Conservation (phyloP, 2,113 vertebrate genomes). For the Urocynchramus pylzowi region DNA sequence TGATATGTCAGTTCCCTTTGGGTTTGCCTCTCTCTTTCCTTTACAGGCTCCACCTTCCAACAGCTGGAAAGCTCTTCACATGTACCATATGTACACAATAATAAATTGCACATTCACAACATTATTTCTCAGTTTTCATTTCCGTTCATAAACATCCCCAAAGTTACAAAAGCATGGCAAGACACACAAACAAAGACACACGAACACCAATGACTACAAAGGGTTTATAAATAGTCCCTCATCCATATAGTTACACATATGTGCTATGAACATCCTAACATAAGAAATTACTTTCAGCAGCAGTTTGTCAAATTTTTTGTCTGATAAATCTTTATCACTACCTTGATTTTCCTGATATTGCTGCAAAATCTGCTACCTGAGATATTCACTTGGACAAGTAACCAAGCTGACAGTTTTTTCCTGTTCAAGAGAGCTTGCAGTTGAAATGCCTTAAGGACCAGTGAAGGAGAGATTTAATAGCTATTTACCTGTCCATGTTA, state of each 20-base stretch:
- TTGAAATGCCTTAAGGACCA: background rate
- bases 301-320: background rate
- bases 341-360: background rate
- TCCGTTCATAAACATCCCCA: background rate
- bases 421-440: background rate
- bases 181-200: background rate
- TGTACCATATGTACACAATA: background rate
- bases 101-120: background rate
- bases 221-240: background rate
- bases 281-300: background rate
- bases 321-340: background rate
- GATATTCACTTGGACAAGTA: background rate
- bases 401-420: background rate
- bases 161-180: background rate
- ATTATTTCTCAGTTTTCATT: background rate
- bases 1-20: background rate
- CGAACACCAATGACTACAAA: background rate
- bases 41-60: background rate
- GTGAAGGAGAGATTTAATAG: background rate
- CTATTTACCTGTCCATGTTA: background rate
- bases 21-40: background rate
- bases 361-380: background rate
- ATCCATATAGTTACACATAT: background rate
- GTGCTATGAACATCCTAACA: background rate
- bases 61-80: background rate